A percentile compares a stretch with the other conserved stretches of the same genome.
These are phyloP conservation scores for Volucella zonaria DNA, from an alignment of 2,888 invertebrate species.

Conservation along the genomic window DNA sequence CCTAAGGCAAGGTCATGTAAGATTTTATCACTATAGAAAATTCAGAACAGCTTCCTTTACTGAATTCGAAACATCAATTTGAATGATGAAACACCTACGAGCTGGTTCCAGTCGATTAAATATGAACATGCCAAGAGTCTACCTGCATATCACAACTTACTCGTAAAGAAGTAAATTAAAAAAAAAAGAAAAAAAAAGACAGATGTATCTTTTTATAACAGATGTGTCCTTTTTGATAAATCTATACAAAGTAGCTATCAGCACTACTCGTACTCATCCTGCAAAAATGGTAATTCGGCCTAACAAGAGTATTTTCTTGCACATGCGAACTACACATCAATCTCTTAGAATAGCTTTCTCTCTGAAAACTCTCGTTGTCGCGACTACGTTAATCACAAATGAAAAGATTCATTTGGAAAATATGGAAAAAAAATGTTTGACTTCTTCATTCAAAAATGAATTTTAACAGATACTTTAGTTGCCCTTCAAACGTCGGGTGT, in stretches of 20 bases:
- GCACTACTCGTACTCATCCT: neutral
- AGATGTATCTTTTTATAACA: no score
- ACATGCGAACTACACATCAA: slow-evolving; percentile 44
- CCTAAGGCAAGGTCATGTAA: no score
- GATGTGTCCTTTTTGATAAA: neutral
- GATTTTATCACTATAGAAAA: no score
- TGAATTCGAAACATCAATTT: no score
- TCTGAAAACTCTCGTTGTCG: slow-evolving; percentile 2
- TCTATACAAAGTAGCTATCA: slow-evolving; percentile 5
- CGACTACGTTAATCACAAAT: neutral
- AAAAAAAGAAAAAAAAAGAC: no score
- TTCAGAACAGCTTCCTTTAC: no score
- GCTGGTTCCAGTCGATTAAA: no score
- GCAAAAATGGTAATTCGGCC: neutral
- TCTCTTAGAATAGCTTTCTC: slow-evolving; percentile 41
- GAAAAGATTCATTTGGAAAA: slow-evolving; percentile 17
- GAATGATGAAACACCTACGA: no score
- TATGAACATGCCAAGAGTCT: no score
- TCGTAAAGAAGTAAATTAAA: no score
- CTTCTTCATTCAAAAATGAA: slow-evolving; percentile 36
- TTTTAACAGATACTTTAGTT: slow-evolving; percentile 26
- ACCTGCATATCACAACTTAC: no score
- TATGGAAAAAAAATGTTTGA: slow-evolving; percentile 1
- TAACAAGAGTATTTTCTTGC: slow-evolving; percentile 20
- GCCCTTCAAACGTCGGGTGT: slow-evolving; percentile 37